phyloP scores from a whole-genome alignment of 1,140 invertebrate genomes.

The Drosophila serrata region DNA sequence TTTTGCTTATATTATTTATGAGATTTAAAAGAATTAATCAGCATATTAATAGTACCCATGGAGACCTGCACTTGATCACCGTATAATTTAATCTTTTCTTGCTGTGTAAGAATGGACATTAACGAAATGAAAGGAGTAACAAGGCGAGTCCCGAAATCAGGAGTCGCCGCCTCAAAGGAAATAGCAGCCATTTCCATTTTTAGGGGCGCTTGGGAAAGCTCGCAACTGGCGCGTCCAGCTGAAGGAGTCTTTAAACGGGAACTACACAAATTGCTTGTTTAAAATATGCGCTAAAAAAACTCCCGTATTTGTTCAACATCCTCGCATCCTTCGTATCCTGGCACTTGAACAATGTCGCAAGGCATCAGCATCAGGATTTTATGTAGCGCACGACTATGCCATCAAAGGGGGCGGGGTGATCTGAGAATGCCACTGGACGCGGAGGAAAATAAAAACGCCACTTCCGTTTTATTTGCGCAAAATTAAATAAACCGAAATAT shows the following conservation, averaged over 20 bases:
- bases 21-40: neutral
- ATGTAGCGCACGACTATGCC: constrained; percentile 75
- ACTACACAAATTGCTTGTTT: constrained; percentile 75
- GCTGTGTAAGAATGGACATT: constrained; percentile 41
- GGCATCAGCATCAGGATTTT: constrained; percentile 72
- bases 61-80: neutral
- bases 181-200: constrained; percentile 71
- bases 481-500: constrained; percentile 84
- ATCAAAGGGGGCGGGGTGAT: constrained; percentile 4
- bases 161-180: constrained; percentile 54
- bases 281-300: constrained; percentile 63
- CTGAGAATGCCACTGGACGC: constrained; percentile 38
- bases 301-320: constrained; percentile 49
- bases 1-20: neutral
- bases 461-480: constrained; percentile 83
- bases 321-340: constrained; percentile 23
- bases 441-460: constrained; percentile 76
- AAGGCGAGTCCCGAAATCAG: constrained; percentile 18
- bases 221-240: constrained; percentile 58
- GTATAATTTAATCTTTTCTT: neutral
- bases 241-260: constrained; percentile 63
- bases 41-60: too few relatives aligned
- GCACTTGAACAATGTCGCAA: constrained; percentile 76
- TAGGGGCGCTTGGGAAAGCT: constrained; percentile 67
- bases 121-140: constrained; percentile 36